Conservation (phyloP, 2,888 invertebrate species). For the Zeuzera pyrina region DNA sequence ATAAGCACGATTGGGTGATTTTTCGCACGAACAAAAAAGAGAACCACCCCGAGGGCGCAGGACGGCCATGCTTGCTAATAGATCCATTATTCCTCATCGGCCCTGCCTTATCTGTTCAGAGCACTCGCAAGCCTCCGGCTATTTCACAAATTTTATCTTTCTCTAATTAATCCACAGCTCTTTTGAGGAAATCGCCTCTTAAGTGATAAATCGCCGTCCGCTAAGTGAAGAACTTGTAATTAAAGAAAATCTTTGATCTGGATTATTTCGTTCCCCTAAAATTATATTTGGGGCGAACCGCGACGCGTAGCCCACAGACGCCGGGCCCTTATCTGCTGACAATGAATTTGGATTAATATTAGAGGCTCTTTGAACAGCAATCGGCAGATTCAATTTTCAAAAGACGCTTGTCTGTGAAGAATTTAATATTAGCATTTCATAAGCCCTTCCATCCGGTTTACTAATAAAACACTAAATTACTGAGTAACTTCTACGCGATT, state of each 20-base stretch:
- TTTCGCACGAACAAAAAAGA: slow-evolving; percentile 39
- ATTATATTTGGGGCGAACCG: slow-evolving; percentile 23
- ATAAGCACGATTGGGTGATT: slow-evolving; percentile 39
- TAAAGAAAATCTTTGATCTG: slow-evolving; percentile 59
- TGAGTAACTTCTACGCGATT: too few species aligned
- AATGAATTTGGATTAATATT: slow-evolving; percentile 21
- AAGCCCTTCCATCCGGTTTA: too few species aligned
- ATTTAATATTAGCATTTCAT: too few species aligned
- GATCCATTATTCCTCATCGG: slow-evolving; percentile 56
- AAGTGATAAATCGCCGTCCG: slow-evolving; percentile 55
- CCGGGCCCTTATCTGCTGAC: slow-evolving; percentile 18
- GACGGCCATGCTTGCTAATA: slow-evolving; percentile 39
- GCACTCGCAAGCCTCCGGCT: slow-evolving; percentile 51
- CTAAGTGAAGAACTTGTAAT: slow-evolving; percentile 53
- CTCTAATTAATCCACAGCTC: slow-evolving; percentile 63
- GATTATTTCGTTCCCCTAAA: slow-evolving; percentile 31
- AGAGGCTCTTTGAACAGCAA: slow-evolving; percentile 15
- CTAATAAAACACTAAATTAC: too few species aligned
- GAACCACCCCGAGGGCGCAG: slow-evolving; percentile 23
- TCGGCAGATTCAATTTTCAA: slow-evolving; percentile 11
- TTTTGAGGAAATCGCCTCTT: slow-evolving; percentile 53
- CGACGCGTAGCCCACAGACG: slow-evolving; percentile 14
- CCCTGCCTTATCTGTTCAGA: slow-evolving; percentile 49
- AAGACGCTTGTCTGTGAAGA: background rate
- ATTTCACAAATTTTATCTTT: slow-evolving; percentile 64